Evolutionary conservation across 1,140 invertebrate genomes (phyloP), one percentile per base, ranked within the genome.

Genomic region (Plutomurus gul): DNA sequence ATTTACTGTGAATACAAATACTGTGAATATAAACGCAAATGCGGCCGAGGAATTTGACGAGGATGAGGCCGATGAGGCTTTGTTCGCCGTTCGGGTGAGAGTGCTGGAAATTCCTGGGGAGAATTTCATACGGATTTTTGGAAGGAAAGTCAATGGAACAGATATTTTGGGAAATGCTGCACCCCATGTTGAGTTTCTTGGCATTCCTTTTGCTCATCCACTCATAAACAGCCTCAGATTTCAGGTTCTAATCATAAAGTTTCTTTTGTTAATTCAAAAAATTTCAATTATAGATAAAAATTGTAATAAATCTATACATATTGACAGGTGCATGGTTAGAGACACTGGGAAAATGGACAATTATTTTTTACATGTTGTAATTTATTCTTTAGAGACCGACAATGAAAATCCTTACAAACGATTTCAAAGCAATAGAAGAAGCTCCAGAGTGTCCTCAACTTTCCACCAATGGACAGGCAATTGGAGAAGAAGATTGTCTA

Each of bases 401-500:
- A 18, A 36, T 80, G 40, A 22, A 39, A 22, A 70, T 49, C 1
- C 72, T 73, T 22, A 75, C 20, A 11, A n/a, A 56, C 4, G 60
- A 74, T 72, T 78, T 81, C 22, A 47, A 27, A n/a, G 82, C 79
- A 18, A 13, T 74, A 5, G 46, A 75, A 22, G 37, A 56, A 37
- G 33, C 76, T 40, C n/a, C 27, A 13, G 47, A 77, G 13, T 82
- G 82, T 40, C 82, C 82, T 18, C 82, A 82, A 77, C 25, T 81
- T 2, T 20, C 43, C 4, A 33, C 47, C 2, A 73, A 47, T 18
- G 78, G 79, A 10, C 11, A 25, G 4, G 7, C 84, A 86, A 46
- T 89, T 76, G 88, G 88, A 60, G 82, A 84, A 2, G 89, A 90
- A 83, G 88, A 90, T 84, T 90, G 90, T 74, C 84, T 90, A 1